phyloP scores from a whole-genome alignment of 2,113 vertebrate genomes.

The Pygoscelis adeliae region DNA sequence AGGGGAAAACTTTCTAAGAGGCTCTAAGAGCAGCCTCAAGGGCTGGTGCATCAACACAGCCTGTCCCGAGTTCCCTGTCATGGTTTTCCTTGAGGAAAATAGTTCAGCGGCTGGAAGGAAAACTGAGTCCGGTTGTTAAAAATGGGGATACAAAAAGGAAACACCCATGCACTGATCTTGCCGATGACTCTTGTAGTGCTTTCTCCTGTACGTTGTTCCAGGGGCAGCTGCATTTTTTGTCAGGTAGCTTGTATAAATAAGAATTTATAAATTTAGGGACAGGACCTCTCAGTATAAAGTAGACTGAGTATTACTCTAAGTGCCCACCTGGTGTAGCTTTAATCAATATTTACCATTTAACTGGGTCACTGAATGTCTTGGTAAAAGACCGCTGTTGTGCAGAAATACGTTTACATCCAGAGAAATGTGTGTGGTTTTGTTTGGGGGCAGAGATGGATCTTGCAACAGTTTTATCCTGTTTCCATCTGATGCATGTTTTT shows the following conservation, averaged over 20 bases:
- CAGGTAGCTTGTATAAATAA: neutral
- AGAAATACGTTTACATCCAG: neutral
- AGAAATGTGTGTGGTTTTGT: accelerated
- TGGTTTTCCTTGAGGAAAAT: neutral
- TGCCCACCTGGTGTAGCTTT: neutral
- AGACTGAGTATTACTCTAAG: neutral
- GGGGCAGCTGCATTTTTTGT: neutral
- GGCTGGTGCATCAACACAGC: neutral
- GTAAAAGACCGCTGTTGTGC: neutral
- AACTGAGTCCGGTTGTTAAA: neutral
- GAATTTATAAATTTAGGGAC: neutral
- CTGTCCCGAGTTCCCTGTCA: accelerated
- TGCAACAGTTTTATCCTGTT: neutral
- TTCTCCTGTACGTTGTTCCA: neutral
- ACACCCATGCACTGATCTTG: accelerated
- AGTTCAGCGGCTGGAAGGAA: neutral
- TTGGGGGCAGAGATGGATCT: neutral
- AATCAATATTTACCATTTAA: neutral
- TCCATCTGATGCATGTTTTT: accelerated
- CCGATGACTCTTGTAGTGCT: accelerated
- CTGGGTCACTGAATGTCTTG: neutral
- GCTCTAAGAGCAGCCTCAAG: neutral
- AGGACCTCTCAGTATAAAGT: neutral
- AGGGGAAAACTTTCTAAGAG: neutral
- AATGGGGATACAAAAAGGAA: neutral